Percentiles rank a stretch among this genome's conserved stretches.
Conservation (phyloP, 2,113 vertebrate genomes). For the Nematolebias whitei region DNA sequence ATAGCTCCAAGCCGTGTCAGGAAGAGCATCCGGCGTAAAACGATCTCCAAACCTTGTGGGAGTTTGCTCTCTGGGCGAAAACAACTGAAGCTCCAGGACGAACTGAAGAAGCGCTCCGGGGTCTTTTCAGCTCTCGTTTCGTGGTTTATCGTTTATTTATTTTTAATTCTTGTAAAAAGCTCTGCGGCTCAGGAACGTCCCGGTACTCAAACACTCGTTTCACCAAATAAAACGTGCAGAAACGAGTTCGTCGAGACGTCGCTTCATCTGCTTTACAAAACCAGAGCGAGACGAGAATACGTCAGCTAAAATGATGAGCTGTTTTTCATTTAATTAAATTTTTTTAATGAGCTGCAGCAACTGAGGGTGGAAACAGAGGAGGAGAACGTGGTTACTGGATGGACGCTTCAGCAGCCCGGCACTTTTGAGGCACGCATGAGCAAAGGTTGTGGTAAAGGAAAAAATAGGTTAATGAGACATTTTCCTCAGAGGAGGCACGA, state of each 20-base stretch:
- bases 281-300: constrained; percentile 16
- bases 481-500: background rate
- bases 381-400: constrained; percentile 27
- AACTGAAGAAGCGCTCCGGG: too few relatives aligned
- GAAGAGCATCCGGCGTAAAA: too few relatives aligned
- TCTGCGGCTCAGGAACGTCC: too few relatives aligned
- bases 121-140: too few relatives aligned
- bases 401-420: constrained; percentile 17
- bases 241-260: constrained; percentile 9
- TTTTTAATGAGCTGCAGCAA: constrained; percentile 30
- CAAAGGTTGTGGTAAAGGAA: background rate
- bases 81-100: too few relatives aligned
- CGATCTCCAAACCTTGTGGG: too few relatives aligned
- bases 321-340: constrained; percentile 27
- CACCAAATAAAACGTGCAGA: too few relatives aligned
- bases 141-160: too few relatives aligned
- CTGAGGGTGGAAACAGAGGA: constrained; percentile 58
- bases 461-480: constrained; percentile 3
- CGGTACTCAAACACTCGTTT: too few relatives aligned
- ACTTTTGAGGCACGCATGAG: constrained; percentile 19
- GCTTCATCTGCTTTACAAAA: background rate
- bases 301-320: constrained; percentile 5
- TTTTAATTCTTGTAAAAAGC: too few relatives aligned
- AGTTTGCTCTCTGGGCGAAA: too few relatives aligned
- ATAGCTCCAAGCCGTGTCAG: too few relatives aligned